Percentiles rank a stretch among this genome's conserved stretches.
These are phyloP conservation scores for Cerastoderma edule DNA, from an alignment of 2,888 invertebrate genomes.

Conservation along the genomic window DNA sequence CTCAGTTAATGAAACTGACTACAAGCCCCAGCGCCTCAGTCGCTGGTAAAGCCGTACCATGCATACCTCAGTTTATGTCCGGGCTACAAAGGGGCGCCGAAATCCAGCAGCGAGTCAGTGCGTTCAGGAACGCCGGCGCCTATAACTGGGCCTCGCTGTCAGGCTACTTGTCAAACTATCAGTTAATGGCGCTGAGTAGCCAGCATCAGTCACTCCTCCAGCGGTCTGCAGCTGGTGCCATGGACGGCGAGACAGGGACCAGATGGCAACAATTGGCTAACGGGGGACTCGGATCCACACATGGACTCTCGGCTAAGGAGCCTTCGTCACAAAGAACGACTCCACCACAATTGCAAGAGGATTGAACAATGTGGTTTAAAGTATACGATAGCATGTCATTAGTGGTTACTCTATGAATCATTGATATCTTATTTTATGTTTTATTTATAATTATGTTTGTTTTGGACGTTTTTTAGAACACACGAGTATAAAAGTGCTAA, in stretches of 20 bases:
- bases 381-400: too few relatives aligned
- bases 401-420: too few relatives aligned
- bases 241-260: slow-evolving; percentile 35
- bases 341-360: too few relatives aligned
- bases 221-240: slow-evolving; percentile 7
- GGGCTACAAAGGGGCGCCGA: slow-evolving; percentile 29
- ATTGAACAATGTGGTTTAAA: too few relatives aligned
- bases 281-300: background rate
- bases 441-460: too few relatives aligned
- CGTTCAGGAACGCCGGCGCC: slow-evolving; percentile 49
- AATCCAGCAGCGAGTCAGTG: slow-evolving; percentile 40
- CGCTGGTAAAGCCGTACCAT: slow-evolving; percentile 4
- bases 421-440: too few relatives aligned
- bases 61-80: slow-evolving; percentile 23
- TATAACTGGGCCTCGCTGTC: slow-evolving; percentile 50
- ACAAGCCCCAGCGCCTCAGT: background rate
- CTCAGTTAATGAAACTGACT: background rate
- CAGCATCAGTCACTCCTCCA: slow-evolving; percentile 15
- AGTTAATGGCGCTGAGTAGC: slow-evolving; percentile 43
- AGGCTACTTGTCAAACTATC: slow-evolving; percentile 55
- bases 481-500: too few relatives aligned
- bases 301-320: background rate
- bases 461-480: too few relatives aligned
- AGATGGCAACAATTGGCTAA: slow-evolving; percentile 37
- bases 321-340: too few relatives aligned